A percentile compares a stretch with the other conserved stretches of the same genome.
Evolutionary conservation across 2,113 vertebrate genomes (phyloP).

Genomic region (Sylvicapra grimmia): DNA sequence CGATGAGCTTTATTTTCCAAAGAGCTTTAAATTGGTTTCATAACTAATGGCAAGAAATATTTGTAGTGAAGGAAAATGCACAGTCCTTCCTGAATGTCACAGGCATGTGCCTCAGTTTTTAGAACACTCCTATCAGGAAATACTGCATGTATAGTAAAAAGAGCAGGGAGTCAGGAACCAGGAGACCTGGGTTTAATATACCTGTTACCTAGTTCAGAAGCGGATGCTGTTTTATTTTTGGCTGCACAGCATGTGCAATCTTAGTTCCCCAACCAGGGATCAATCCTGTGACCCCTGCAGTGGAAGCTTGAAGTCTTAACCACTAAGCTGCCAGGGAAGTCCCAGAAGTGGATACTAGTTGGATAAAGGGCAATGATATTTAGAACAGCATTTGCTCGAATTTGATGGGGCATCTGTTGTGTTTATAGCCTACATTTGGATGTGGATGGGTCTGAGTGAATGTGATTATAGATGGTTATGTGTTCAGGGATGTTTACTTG

Average conservation of each 20-base stretch:
- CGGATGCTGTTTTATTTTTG: background rate
- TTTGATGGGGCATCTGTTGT: background rate
- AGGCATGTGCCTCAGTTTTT: background rate
- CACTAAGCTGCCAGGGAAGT: background rate
- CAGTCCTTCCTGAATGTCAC: too few species aligned
- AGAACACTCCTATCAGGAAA: background rate
- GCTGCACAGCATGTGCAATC: background rate
- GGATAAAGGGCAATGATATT: background rate
- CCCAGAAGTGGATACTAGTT: background rate
- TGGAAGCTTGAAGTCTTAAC: background rate
- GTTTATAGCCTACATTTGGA: background rate
- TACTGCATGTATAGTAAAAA: background rate
- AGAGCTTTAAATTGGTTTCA: background rate
- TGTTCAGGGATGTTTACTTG: background rate
- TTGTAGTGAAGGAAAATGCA: background rate
- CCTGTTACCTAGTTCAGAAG: background rate
- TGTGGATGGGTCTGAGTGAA: background rate
- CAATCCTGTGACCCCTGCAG: background rate
- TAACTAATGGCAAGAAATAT: background rate
- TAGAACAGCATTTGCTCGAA: background rate
- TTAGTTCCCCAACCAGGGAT: background rate
- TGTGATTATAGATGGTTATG: background rate
- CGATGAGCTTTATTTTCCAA: background rate
- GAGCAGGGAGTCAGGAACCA: background rate
- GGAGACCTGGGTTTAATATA: background rate